Percentiles rank a stretch among this genome's conserved stretches.
Evolutionary conservation across 2,797 vertebrate species (phyloP).

Genomic region (Eulemur rubriventer): DNA sequence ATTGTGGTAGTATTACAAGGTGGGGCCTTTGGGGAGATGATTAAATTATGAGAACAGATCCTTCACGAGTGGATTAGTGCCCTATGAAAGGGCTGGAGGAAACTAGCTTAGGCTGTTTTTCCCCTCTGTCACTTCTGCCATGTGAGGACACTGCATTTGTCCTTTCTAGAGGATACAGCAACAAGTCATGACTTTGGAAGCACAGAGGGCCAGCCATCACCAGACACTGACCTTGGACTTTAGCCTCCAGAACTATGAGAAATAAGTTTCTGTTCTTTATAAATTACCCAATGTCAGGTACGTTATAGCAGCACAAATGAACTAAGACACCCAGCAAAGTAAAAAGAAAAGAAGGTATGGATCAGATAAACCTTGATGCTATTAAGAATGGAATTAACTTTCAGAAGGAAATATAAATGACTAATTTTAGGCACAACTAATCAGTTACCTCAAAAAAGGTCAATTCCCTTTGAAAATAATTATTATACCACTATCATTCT

Average conservation of each 20-base stretch:
- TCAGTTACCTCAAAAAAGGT: slow-evolving; percentile 48
- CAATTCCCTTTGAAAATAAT: slow-evolving; percentile 48
- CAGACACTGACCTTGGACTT: background rate
- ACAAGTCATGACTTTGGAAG: background rate
- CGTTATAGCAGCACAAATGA: background rate
- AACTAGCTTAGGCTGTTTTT: background rate
- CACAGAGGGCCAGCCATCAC: background rate
- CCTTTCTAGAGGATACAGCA: background rate
- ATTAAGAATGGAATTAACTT: background rate
- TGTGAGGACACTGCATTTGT: background rate
- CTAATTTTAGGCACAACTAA: slow-evolving; percentile 55
- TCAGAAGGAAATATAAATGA: slow-evolving; percentile 27
- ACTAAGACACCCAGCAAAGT: background rate
- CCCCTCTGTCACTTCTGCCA: background rate
- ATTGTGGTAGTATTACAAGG: background rate
- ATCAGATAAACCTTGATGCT: background rate
- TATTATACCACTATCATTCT: slow-evolving; percentile 48
- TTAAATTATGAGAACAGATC: background rate
- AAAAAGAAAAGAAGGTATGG: background rate
- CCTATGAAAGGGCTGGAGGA: background rate
- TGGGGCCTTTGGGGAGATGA: background rate
- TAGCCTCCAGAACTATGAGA: background rate
- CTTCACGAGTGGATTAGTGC: background rate
- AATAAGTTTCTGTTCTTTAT: background rate
- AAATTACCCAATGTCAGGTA: background rate